Evolutionary conservation across 2,113 vertebrate genomes (phyloP).

Genomic region (Centrocercus urophasianus): DNA sequence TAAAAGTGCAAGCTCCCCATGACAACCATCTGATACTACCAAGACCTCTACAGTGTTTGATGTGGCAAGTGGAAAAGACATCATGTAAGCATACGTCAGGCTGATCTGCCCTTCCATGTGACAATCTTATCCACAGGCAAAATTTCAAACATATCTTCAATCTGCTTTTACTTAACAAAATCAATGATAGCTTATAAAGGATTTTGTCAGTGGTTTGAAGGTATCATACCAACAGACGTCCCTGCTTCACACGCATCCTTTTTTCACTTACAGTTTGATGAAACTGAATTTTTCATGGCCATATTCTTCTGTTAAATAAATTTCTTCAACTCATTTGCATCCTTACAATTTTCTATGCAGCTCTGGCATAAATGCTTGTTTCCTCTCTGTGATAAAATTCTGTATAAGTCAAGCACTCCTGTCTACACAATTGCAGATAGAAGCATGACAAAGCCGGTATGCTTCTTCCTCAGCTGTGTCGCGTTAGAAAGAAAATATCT

Average conservation of each 20-base stretch:
- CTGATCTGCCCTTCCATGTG: neutral
- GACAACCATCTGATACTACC: rapidly evolving
- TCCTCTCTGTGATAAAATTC: neutral
- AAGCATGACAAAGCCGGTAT: neutral
- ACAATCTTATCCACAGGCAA: neutral
- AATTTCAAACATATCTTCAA: neutral
- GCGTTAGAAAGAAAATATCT: neutral
- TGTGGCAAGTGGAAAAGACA: neutral
- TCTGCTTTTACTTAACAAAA: neutral
- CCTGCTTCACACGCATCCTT: neutral
- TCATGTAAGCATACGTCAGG: neutral
- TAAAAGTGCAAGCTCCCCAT: neutral
- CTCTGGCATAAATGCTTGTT: neutral
- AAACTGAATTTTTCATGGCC: neutral
- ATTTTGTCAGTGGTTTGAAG: neutral
- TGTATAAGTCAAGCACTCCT: neutral
- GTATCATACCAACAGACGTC: neutral
- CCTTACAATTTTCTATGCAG: neutral
- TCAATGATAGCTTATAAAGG: neutral
- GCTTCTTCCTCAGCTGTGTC: neutral
- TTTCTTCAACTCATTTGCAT: neutral
- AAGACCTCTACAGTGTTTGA: neutral
- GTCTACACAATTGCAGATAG: neutral
- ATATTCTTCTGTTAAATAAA: neutral
- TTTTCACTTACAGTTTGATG: neutral